phyloP scores from a whole-genome alignment of 2,113 vertebrate genomes.

The Tychaedon coryphoeus region DNA sequence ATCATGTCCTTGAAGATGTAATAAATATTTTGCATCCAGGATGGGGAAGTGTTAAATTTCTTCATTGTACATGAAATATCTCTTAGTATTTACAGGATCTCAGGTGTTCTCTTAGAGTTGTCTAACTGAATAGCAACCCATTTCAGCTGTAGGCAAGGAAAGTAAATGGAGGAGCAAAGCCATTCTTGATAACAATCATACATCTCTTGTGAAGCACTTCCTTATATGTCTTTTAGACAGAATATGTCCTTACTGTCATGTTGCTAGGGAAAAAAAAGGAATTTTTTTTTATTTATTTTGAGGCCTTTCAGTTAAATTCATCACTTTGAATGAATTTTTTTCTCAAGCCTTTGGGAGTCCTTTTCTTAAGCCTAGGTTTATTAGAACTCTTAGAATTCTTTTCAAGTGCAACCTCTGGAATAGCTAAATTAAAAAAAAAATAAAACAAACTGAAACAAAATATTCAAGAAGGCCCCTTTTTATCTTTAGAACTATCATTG shows the following conservation, averaged over 20 bases:
- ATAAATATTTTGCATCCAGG: not conserved
- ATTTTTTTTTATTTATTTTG: not conserved
- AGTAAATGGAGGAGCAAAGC: not conserved
- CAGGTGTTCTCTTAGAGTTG: not conserved
- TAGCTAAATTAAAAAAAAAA: not conserved
- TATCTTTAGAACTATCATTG: not conserved
- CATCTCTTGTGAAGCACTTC: not conserved
- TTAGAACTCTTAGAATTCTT: not conserved
- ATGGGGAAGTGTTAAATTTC: not conserved
- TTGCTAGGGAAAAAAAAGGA: not conserved
- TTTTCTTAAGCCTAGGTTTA: not conserved
- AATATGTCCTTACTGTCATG: not conserved
- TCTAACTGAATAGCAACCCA: not conserved
- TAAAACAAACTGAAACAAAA: not conserved
- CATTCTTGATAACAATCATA: not conserved
- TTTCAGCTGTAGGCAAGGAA: not conserved
- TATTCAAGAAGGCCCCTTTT: not conserved
- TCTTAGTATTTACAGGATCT: not conserved
- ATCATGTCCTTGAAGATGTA: not conserved
- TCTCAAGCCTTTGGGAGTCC: not conserved
- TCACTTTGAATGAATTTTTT: not conserved
- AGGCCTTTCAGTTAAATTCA: not conserved
- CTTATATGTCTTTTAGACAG: not conserved
- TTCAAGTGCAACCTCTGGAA: not conserved
- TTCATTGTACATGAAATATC: not conserved